phyloP scores from a whole-genome alignment of 2,797 vertebrate species.

The Ptychobarbus kaznakovi region DNA sequence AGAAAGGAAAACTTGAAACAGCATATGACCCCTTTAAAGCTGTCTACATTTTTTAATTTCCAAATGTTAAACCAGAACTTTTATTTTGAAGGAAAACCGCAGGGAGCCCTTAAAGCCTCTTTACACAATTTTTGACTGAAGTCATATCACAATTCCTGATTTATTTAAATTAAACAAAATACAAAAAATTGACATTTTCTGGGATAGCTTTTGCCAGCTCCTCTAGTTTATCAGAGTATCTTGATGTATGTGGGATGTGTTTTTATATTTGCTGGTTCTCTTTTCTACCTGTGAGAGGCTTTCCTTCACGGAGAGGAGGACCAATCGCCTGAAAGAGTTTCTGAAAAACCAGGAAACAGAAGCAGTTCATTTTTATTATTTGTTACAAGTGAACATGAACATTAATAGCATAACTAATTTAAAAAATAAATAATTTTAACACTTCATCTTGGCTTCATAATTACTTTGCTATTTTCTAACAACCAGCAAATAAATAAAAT shows the following conservation, averaged over 20 bases:
- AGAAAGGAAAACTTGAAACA: no score
- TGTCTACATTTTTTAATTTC: background rate
- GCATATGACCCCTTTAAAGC: no score
- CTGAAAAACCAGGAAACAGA: constrained; percentile 71
- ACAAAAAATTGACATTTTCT: background rate
- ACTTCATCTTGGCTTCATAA: background rate
- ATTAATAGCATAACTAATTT: background rate
- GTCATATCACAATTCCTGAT: background rate
- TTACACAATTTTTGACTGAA: background rate
- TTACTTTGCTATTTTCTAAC: background rate
- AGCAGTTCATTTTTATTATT: background rate
- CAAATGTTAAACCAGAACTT: background rate
- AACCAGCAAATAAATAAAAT: background rate
- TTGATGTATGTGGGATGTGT: constrained; percentile 4
- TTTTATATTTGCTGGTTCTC: background rate
- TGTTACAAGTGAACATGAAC: background rate
- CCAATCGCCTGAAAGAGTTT: constrained; percentile 94
- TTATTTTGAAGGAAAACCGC: background rate
- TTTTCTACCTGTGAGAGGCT: constrained; percentile 85
- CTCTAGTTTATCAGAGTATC: background rate
- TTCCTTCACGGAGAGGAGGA: constrained; percentile 86
- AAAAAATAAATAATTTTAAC: background rate
- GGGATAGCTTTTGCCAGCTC: background rate
- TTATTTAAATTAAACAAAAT: background rate
- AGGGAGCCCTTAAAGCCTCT: background rate